Evolutionary conservation across 2,113 vertebrate species (phyloP), one percentile per base, ranked within the genome.

Genomic region (Myocastor coypus): DNA sequence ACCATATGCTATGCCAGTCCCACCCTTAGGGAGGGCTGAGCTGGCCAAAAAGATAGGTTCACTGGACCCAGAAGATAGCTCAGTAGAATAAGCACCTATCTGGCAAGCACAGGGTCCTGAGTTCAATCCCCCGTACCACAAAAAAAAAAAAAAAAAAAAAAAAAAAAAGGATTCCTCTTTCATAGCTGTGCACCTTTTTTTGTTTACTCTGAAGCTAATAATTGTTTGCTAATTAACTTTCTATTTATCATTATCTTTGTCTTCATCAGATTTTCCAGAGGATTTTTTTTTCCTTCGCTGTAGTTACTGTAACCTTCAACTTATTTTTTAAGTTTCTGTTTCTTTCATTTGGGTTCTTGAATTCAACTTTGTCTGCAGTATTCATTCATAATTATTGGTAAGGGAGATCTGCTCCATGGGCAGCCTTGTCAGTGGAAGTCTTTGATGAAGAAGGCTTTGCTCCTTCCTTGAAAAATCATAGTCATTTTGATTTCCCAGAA

Each of bases 401-500:
- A 52, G 40, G 46, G 92, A 83, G 57, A 24, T 86, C 40, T 84
- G 19, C 42, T 10, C 17, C 75, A 63, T 88, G 37, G 42, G 26
- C 34, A 28, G 30, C 3, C 55, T 89, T 97, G 12, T 92, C 55
- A 10, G 4, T 89, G 57, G 12, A 94, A 88, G 50, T 28, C 73
- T 16, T 91, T 80, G 71, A 9, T 55, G 30, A 94, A 85, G 63
- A 37, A 37, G 40, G 37, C 30, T 55, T 78, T 94, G 82, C 75
- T 80, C 13, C n/a, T 93, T 94, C n/a, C 87, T 93, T 84, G 32
- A 92, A 68, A 69, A 90, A 84, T 81, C 92, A 77, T 95, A 96
- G 63, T 87, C 46, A 63, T 82, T 46, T 92, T 97, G 71, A 68
- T 86, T 92, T 92, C 28, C 59, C 50, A 83, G 86, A 89, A 94